A percentile compares a stretch with the other conserved stretches of the same genome.
Conservation (phyloP, 53 echinoderm and acorn worm species). For the Crossaster papposus region DNA sequence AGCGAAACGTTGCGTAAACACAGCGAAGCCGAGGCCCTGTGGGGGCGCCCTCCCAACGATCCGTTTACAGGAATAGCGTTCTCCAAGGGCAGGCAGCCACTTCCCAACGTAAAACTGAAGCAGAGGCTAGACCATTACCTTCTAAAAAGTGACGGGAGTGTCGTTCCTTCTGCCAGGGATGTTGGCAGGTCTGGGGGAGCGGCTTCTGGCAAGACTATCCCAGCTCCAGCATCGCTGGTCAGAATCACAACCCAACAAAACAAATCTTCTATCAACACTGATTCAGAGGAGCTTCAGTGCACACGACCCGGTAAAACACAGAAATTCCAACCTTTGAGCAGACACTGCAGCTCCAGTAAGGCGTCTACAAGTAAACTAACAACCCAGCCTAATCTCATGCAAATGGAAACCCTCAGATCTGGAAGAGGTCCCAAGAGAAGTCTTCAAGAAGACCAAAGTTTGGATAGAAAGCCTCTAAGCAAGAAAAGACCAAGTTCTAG, state of each 20-base stretch:
- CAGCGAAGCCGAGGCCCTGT: slow-evolving; percentile 72
- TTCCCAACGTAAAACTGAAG: slow-evolving; percentile 89
- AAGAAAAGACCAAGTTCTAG: background rate
- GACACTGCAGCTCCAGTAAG: background rate
- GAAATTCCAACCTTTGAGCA: background rate
- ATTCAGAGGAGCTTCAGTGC: background rate
- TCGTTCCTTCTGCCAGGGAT: slow-evolving; percentile 63
- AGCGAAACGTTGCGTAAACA: slow-evolving; percentile 81
- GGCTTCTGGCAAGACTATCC: background rate
- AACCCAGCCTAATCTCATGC: background rate
- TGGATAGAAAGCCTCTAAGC: background rate
- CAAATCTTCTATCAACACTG: background rate
- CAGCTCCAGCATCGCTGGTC: slow-evolving; percentile 44
- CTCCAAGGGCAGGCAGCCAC: slow-evolving; percentile 65
- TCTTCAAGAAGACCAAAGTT: background rate
- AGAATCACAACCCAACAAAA: background rate
- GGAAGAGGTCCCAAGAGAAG: slow-evolving; percentile 1
- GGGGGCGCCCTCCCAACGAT: slow-evolving; percentile 93
- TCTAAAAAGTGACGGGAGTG: slow-evolving; percentile 61
- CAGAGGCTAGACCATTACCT: slow-evolving; percentile 81
- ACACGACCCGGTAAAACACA: background rate
- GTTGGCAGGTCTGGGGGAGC: slow-evolving; percentile 48
- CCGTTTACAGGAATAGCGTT: slow-evolving; percentile 91
- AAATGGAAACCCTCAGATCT: background rate
- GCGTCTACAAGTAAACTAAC: background rate